phyloP scores from a whole-genome alignment of 2,797 vertebrate species.

The Psittacula derbiana region DNA sequence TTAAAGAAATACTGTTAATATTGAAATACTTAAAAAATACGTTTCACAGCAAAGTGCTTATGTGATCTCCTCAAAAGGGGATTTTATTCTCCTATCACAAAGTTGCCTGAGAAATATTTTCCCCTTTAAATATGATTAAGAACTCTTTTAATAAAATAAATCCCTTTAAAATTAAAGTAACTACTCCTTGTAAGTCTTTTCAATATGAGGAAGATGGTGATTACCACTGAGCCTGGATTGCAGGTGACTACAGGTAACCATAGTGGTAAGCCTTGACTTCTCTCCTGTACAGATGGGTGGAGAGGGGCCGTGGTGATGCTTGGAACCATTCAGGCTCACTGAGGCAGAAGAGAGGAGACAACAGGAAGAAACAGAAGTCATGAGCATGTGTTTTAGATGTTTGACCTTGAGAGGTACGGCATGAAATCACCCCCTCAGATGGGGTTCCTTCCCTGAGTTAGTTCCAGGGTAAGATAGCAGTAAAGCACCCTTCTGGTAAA shows the following conservation, averaged over 20 bases:
- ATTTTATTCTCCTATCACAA: slow-evolving; percentile 23
- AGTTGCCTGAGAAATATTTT: neutral
- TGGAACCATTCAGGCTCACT: neutral
- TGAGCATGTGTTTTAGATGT: neutral
- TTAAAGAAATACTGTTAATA: neutral
- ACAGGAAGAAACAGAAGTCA: neutral
- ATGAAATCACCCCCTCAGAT: neutral
- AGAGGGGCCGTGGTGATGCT: neutral
- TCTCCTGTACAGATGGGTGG: neutral
- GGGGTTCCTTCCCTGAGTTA: neutral
- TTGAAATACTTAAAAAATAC: neutral
- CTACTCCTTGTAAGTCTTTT: neutral
- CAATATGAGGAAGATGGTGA: neutral
- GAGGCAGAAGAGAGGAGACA: neutral
- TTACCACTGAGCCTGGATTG: neutral
- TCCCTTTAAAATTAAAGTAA: neutral
- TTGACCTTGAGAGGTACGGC: neutral
- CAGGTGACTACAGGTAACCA: neutral
- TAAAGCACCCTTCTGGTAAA: neutral
- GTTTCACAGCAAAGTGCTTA: neutral
- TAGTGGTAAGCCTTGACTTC: neutral
- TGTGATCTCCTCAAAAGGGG: neutral
- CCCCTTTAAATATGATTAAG: neutral
- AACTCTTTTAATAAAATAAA: neutral
- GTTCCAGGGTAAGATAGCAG: neutral